Conservation (phyloP, 2,797 vertebrate genomes). For the Salarias fasciatus region DNA sequence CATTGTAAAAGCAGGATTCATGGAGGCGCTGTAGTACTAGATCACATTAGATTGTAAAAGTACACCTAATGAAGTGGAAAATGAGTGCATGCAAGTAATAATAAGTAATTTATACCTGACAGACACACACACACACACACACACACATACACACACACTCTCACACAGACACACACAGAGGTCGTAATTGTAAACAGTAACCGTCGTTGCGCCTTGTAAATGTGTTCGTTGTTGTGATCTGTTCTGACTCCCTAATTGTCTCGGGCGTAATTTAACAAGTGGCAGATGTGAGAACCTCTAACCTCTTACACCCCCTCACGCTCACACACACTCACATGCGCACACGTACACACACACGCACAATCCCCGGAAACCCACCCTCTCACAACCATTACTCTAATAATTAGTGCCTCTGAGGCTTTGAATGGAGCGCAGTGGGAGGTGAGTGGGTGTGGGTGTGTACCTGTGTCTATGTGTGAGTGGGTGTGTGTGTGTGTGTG, state of each 20-base stretch:
- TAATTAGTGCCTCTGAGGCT: constrained; percentile 86
- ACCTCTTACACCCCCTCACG: constrained; percentile 33
- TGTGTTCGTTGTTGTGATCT: constrained; percentile 54
- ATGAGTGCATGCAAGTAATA: background rate
- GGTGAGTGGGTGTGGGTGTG: constrained; percentile 61
- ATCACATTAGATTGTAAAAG: too few relatives aligned
- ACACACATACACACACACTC: background rate
- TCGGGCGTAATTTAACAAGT: constrained; percentile 74
- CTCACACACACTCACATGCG: constrained; percentile 37
- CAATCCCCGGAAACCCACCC: constrained; percentile 64
- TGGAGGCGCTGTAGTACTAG: too few relatives aligned
- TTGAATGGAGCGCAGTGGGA: constrained; percentile 81
- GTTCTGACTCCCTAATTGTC: constrained; percentile 68
- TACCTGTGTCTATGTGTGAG: constrained; percentile 56
- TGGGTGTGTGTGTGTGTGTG: background rate
- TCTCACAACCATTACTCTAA: constrained; percentile 83
- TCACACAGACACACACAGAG: background rate
- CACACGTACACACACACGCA: constrained; percentile 43
- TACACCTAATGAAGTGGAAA: too few relatives aligned
- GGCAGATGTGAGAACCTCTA: constrained; percentile 77
- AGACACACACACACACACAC: background rate
- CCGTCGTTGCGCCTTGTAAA: constrained; percentile 43
- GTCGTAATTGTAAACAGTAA: constrained; percentile 43
- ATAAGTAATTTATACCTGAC: background rate
- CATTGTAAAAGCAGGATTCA: too few relatives aligned